A percentile compares a stretch with the other conserved stretches of the same genome.
These are phyloP conservation scores for Sialis lutaria DNA, from an alignment of 2,888 invertebrate genomes.

Conservation along the genomic window DNA sequence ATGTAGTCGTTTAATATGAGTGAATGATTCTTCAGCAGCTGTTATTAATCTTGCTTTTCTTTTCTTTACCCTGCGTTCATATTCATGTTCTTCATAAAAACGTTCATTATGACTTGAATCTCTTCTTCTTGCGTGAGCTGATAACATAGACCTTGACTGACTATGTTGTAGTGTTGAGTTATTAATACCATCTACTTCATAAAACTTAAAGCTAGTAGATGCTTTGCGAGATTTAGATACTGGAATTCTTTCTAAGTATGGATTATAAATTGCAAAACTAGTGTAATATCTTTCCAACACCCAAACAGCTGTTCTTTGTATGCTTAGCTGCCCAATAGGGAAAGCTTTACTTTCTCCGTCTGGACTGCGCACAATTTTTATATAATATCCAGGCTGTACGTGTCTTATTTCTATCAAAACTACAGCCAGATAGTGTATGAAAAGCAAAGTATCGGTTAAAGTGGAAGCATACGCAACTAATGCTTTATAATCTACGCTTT, in stretches of 20 bases:
- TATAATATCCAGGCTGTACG: conserved; percentile 73
- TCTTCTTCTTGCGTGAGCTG: conserved; percentile 67
- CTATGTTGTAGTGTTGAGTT: conserved; percentile 48
- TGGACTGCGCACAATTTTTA: conserved; percentile 85
- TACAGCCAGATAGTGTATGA: conserved; percentile 88
- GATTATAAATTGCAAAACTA: conserved; percentile 93
- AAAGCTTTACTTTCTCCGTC: conserved; percentile 85
- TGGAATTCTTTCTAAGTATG: conserved; percentile 82
- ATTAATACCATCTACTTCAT: conserved; percentile 81
- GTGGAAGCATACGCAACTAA: conserved; percentile 86
- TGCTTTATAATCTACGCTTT: conserved; percentile 69
- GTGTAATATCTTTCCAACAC: conserved; percentile 89
- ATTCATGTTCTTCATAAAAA: conserved; percentile 96
- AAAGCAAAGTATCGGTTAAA: conserved; percentile 82
- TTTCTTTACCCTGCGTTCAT: conserved; percentile 82
- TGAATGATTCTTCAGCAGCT: conserved; percentile 95
- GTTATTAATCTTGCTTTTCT: conserved; percentile 76
- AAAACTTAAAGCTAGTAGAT: conserved; percentile 83
- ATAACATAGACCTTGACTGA: conserved; percentile 49
- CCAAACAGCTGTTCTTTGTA: conserved; percentile 91
- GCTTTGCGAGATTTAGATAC: conserved; percentile 66
- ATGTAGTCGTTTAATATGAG: conserved; percentile 78
- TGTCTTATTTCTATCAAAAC: conserved; percentile 87
- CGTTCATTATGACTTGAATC: conserved; percentile 92
- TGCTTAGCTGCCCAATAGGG: conserved; percentile 77